Evolutionary conservation across 1,140 invertebrate genomes (phyloP).

Genomic region (Periplaneta americana): DNA sequence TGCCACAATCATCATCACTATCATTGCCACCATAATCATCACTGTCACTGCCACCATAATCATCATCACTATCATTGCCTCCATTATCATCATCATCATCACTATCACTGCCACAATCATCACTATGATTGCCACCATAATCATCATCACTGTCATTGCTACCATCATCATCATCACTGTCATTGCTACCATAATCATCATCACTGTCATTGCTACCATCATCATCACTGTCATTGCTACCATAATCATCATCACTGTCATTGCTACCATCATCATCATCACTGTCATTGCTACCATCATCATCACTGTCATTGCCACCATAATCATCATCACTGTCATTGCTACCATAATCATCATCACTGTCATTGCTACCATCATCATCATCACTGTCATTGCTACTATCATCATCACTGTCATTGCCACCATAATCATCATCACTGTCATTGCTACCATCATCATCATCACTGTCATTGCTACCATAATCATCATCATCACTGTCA

Average conservation of each 20-base stretch:
- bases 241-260: slow-evolving; percentile 16
- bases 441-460: slow-evolving; percentile 16
- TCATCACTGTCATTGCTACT: slow-evolving; percentile 10
- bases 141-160: slow-evolving; percentile 4
- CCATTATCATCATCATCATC: no score
- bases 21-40: no score
- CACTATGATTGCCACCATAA: slow-evolving; percentile 3
- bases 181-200: slow-evolving; percentile 21
- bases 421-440: slow-evolving; percentile 17
- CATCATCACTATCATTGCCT: no score
- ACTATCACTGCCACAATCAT: no score
- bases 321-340: slow-evolving; percentile 1
- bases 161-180: background rate
- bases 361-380: slow-evolving; percentile 24
- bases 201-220: slow-evolving; percentile 23
- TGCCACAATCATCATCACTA: no score
- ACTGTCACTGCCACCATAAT: no score
- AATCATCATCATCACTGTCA: slow-evolving; percentile 7
- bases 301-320: slow-evolving; percentile 5
- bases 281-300: background rate
- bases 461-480: slow-evolving; percentile 2
- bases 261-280: slow-evolving; percentile 15
- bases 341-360: slow-evolving; percentile 23
- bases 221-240: slow-evolving; percentile 16
- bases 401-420: slow-evolving; percentile 8